Conservation (phyloP, 1,140 invertebrate genomes). For the Uloborus diversus region DNA sequence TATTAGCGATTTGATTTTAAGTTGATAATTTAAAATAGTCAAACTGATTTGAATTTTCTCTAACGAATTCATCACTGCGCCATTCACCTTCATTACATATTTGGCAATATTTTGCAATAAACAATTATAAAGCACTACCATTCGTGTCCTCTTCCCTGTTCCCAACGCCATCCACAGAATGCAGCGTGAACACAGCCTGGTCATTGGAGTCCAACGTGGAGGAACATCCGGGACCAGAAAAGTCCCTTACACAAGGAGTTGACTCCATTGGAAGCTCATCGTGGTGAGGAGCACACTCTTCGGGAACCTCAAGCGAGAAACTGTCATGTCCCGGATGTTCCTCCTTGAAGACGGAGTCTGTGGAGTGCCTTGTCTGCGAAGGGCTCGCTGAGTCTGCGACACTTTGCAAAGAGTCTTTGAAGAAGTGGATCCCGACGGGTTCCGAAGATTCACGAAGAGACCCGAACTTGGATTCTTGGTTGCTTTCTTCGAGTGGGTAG, state of each 20-base stretch:
- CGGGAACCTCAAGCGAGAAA: slow-evolving; percentile 26
- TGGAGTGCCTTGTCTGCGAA: background rate
- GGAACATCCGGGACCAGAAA: background rate
- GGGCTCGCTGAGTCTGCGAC: background rate
- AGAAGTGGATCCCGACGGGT: background rate
- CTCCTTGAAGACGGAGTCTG: slow-evolving; percentile 1
- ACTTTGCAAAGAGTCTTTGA: background rate
- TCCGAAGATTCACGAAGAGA: background rate
- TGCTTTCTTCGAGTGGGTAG: slow-evolving; percentile 22
- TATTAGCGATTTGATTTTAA: too few species aligned
- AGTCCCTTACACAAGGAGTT: background rate
- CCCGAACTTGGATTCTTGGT: background rate
- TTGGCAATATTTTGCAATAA: background rate
- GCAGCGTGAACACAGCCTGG: background rate
- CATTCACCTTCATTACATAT: too few species aligned
- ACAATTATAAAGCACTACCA: background rate
- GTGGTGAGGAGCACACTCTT: too few species aligned
- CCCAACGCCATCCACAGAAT: background rate
- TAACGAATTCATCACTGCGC: too few species aligned
- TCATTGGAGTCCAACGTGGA: background rate
- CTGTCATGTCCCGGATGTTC: slow-evolving; percentile 13
- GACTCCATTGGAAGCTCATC: slow-evolving; percentile 1
- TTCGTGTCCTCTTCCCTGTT: background rate
- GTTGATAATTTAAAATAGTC: too few species aligned
- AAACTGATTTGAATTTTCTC: too few species aligned